These are phyloP conservation scores for Xanthorhoe spadicearia DNA, from an alignment of 2,888 invertebrate species.

Conservation along the genomic window DNA sequence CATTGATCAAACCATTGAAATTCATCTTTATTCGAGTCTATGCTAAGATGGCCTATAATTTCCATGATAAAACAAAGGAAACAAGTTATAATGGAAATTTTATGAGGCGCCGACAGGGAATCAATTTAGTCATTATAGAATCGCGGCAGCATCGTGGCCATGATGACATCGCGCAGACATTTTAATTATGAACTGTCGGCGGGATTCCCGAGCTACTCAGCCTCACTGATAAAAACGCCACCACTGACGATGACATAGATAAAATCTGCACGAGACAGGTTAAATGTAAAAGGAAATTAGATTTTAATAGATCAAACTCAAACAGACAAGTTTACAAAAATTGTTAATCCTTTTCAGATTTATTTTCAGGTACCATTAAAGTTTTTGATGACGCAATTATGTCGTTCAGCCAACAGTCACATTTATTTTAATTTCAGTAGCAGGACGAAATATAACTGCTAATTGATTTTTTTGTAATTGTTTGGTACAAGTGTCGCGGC, in stretches of 20 bases:
- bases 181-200: constrained; percentile 83
- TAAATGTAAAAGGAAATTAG: constrained; percentile 78
- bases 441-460: constrained; percentile 35
- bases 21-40: constrained; percentile 11
- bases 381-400: constrained; percentile 39
- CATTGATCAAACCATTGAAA: neutral
- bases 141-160: constrained; percentile 57
- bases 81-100: constrained; percentile 62
- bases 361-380: constrained; percentile 34
- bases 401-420: constrained; percentile 32
- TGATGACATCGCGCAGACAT: constrained; percentile 77
- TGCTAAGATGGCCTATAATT: constrained; percentile 18
- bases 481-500: constrained; percentile 21
- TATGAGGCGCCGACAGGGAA: constrained; percentile 66
- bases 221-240: constrained; percentile 70
- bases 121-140: constrained; percentile 77
- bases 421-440: constrained; percentile 39
- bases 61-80: constrained; percentile 46
- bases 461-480: constrained; percentile 43
- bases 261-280: constrained; percentile 77
- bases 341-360: constrained; percentile 38
- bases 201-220: constrained; percentile 61
- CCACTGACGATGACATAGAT: constrained; percentile 69
- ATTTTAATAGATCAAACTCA: constrained; percentile 68
- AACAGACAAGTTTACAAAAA: constrained; percentile 48